Base-by-base conservation (phyloP, 1,140 invertebrate genomes). In the Trichonephila inaurata region DNA sequence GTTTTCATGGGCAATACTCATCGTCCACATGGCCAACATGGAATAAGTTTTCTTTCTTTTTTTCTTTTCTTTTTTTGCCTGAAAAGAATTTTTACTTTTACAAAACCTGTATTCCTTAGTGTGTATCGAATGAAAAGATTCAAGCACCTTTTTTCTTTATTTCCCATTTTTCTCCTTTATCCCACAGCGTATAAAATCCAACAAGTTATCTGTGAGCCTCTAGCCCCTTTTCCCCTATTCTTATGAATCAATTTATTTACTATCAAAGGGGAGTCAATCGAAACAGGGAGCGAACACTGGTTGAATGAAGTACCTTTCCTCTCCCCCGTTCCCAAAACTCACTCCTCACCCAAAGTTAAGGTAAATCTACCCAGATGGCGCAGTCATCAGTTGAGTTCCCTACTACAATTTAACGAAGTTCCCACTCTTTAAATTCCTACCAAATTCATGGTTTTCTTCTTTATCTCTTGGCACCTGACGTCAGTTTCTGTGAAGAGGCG, bases 341-440 rank as follows among this genome's bases (percentile, higher is more conserved):
- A 69, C n/a, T 69, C 64, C 18, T 69, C 66, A 69, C 33, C 19
- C 19, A 21, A 85, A 60, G 82, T 85, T 85, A 21, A 85, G 82
- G 19, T 60, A 60, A 24, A 60, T 85, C 44, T 60, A 85, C 51
- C 44, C 82, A 85, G 82, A 85, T 85, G 82, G 82, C 82, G 82
- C 82, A 58, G 18, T 60, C 44, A 24, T 51, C 82, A 33, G 51
- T 40, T 10, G 24, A 28, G 21, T 77, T 77, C 28, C 33, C 24
- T 28, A 51, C 51, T 51, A 33, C 82, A 58, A 60, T 51, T 82
- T 82, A 24, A 69, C 66, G 66, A 69, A 69, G 66, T 77, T 60
- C 44, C 33, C 24, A 24, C 24, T 77, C 72, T 77, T n/a, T 40
- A 24, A 77, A 77, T 77, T 77, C 72, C 44, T 51, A 21, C 24